These are phyloP conservation scores for Dermolepida albohirtum DNA, from an alignment of 2,888 invertebrate species.

Conservation along the genomic window DNA sequence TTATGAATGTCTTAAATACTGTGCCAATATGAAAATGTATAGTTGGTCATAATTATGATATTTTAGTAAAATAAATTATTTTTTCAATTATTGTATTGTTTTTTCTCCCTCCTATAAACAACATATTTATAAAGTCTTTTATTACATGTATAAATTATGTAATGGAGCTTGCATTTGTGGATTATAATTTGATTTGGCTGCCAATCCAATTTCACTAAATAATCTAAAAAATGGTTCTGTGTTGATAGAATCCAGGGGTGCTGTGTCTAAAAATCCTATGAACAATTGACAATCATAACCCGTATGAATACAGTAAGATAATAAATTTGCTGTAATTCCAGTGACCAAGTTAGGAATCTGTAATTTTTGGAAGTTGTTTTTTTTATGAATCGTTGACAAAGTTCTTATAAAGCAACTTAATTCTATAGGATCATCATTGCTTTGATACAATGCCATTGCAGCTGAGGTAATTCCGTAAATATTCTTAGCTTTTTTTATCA, in stretches of 20 bases:
- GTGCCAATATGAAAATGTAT: constrained; percentile 65
- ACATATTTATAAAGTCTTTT: constrained; percentile 4
- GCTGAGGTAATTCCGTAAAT: constrained; percentile 57
- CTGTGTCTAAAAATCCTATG: constrained; percentile 57
- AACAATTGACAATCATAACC: constrained; percentile 56
- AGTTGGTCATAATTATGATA: constrained; percentile 64
- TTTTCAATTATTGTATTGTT: background rate
- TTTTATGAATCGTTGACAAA: constrained; percentile 50
- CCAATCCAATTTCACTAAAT: constrained; percentile 46
- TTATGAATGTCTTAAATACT: constrained; percentile 74
- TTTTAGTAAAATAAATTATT: constrained; percentile 13
- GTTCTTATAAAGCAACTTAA: constrained; percentile 54
- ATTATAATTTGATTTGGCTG: constrained; percentile 43
- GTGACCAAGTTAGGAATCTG: constrained; percentile 61
- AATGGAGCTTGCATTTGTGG: constrained; percentile 45
- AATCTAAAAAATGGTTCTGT: constrained; percentile 55
- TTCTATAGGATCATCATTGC: constrained; percentile 48
- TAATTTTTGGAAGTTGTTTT: constrained; percentile 52
- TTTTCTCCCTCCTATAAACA: background rate
- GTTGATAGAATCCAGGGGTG: constrained; percentile 60
- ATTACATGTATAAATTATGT: constrained; percentile 55
- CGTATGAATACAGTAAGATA: constrained; percentile 58
- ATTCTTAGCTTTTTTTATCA: constrained; percentile 55
- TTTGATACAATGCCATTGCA: constrained; percentile 55
- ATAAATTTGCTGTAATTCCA: constrained; percentile 58